Evolutionary conservation across 2,888 invertebrate species (phyloP), one percentile per base, ranked within the genome.

Genomic region (Drosophila tanythrix): DNA sequence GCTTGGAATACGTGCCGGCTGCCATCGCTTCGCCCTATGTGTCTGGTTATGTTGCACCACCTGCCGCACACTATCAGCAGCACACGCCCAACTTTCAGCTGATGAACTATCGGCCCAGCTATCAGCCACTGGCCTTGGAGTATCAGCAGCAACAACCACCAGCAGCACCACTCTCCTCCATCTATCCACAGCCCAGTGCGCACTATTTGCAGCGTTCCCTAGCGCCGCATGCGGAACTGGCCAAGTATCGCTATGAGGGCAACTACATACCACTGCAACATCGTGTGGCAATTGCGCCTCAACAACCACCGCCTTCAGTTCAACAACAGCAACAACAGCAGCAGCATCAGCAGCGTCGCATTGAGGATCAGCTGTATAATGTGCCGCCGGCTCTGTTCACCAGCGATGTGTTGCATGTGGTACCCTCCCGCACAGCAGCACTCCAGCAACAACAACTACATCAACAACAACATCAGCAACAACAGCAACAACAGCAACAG

Each of bases 191-290:
- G 48, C 57, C 70, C n/a, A 88, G 67, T 53, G 70, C 70, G 25
- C 84, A 75, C 51, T 79, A 76, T 50, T 71, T 74, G 25, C 87
- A 82, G 27, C 82, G 81, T 6, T 56, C 81, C 2, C n/a, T 68
- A 1, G 65, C 84, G 8, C 88, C 90, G 0, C 84, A 79, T 13
- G 62, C 76, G 1, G 91, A 88, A 27, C 58, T 91, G 60, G 84
- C 89, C 74, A 84, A 88, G 35, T 88, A 90, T 60, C 88, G 90
- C 10, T 84, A 90, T 29, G 83, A 88, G 59, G 91, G 90, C 38
- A 90, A 90, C 64, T 90, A 89, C 35, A 79, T 84, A 48, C 85
- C 78, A 29, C 50, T 77, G 11, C 81, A 75, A 29, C 72, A 81
- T 13, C 81, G 76, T 33, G 60, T 79, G 35, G 53, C 69, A 38